Evolutionary conservation across 92 coral and sea anemone species (phyloP).

Genomic region (Plumapathes pennacea): DNA sequence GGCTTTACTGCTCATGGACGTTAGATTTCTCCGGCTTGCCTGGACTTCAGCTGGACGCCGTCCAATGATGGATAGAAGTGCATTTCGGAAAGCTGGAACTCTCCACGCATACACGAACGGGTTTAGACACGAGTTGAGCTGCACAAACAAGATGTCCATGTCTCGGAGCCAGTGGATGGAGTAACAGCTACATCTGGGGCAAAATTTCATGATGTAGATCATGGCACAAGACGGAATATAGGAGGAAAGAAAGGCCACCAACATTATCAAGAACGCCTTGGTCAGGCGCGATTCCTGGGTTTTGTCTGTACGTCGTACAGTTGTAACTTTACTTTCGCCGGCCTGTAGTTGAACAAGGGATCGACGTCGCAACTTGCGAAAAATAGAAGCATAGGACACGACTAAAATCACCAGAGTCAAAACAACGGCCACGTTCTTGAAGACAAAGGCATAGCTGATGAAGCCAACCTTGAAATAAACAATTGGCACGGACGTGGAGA

Average conservation of each 20-base stretch:
- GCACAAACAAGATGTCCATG: constrained; percentile 59
- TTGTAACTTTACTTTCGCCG: not conserved
- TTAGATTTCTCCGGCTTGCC: too few species aligned
- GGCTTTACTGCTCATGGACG: too few species aligned
- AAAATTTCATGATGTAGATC: constrained; percentile 69
- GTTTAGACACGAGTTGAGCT: constrained; percentile 58
- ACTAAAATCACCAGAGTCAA: constrained; percentile 43
- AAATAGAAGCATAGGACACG: constrained; percentile 53
- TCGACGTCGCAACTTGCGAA: constrained; percentile 18
- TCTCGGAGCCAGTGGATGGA: constrained; percentile 68
- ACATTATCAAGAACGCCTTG: constrained; percentile 24
- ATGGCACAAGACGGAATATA: constrained; percentile 61
- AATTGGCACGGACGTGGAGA: constrained; percentile 49
- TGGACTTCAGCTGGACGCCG: too few species aligned
- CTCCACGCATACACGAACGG: constrained; percentile 65
- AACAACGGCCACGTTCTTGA: constrained; percentile 59
- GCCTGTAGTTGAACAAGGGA: constrained; percentile 5
- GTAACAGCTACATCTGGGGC: constrained; percentile 53
- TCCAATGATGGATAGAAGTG: too few species aligned
- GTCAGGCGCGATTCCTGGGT: constrained; percentile 30
- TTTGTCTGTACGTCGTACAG: too few species aligned
- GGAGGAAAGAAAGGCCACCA: constrained; percentile 48
- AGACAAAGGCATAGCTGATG: constrained; percentile 57
- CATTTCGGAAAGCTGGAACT: constrained; percentile 55
- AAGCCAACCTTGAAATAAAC: constrained; percentile 62